Percentiles rank a stretch among this genome's conserved stretches.
Conservation (phyloP, 92 coral and sea anemone genomes). For the Phymanthus crucifer region DNA sequence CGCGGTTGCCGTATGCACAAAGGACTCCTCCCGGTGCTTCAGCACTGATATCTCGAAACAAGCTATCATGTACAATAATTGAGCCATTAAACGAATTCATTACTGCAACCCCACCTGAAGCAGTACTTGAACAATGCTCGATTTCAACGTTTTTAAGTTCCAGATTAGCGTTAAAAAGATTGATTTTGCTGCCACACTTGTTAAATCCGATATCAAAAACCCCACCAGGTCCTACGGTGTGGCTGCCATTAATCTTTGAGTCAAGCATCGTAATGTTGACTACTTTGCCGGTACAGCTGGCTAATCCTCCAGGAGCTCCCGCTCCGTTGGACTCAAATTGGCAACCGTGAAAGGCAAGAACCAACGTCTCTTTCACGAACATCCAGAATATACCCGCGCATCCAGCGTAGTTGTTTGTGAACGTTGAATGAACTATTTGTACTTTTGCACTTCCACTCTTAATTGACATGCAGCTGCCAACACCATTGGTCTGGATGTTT, state of each 20-base stretch:
- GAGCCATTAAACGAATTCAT: background rate
- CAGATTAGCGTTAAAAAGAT: background rate
- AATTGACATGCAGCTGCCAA: constrained; percentile 15
- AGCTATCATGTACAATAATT: constrained; percentile 10
- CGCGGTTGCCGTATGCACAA: background rate
- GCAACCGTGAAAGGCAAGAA: constrained; percentile 1
- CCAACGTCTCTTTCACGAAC: background rate
- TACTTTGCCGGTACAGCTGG: background rate
- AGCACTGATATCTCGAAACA: background rate
- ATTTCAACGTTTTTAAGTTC: background rate
- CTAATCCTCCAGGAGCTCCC: constrained; percentile 19
- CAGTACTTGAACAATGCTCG: background rate
- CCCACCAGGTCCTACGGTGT: constrained; percentile 8
- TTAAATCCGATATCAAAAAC: constrained; percentile 10
- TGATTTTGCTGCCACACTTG: background rate
- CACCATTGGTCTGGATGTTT: background rate
- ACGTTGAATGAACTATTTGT: background rate
- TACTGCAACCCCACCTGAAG: constrained; percentile 12
- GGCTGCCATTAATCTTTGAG: constrained; percentile 7
- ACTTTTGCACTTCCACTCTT: constrained; percentile 17
- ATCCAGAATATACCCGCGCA: constrained; percentile 27
- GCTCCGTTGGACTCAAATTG: constrained; percentile 19
- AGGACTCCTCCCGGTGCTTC: constrained; percentile 3
- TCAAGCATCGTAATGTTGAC: constrained; percentile 12
- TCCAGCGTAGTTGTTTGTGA: constrained; percentile 11